Percentiles rank a stretch among this genome's conserved stretches.
These are phyloP conservation scores for Rostratula benghalensis DNA, from an alignment of 2,113 vertebrate species.

Conservation along the genomic window DNA sequence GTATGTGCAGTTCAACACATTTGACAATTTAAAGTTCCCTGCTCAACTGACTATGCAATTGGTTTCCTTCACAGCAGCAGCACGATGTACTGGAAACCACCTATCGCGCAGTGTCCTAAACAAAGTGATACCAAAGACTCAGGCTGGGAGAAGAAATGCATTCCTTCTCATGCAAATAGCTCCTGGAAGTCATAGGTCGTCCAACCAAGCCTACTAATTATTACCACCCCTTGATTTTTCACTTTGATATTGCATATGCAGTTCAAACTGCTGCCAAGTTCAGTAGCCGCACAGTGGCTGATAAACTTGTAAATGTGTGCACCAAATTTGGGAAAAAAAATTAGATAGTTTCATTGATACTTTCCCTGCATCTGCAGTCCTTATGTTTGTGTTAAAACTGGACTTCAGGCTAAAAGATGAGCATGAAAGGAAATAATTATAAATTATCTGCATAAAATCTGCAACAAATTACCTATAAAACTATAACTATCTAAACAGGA, in stretches of 20 bases:
- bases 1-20: slow-evolving; percentile 26
- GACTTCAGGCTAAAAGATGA: slow-evolving; percentile 84
- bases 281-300: slow-evolving; percentile 35
- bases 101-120: background rate
- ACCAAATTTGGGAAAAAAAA: slow-evolving; percentile 64
- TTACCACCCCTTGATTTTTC: background rate
- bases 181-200: background rate
- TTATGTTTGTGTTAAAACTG: slow-evolving; percentile 85
- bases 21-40: slow-evolving; percentile 49
- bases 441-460: slow-evolving; percentile 86
- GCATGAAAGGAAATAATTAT: slow-evolving; percentile 88
- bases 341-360: slow-evolving; percentile 48
- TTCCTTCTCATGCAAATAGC: background rate
- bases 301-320: slow-evolving; percentile 63
- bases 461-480: slow-evolving; percentile 90
- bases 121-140: background rate
- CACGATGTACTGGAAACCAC: background rate
- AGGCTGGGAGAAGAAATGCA: background rate
- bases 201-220: background rate
- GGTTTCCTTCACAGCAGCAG: slow-evolving; percentile 10
- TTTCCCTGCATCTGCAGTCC: slow-evolving; percentile 83
- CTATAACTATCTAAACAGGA: slow-evolving; percentile 86
- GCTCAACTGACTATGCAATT: slow-evolving; percentile 32
- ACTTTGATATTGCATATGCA: background rate
- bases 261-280: slow-evolving; percentile 18